Percentiles rank a stretch among this genome's conserved stretches.
Conservation (phyloP, 2,888 invertebrate genomes). For the Drosophila austrosaltans region DNA sequence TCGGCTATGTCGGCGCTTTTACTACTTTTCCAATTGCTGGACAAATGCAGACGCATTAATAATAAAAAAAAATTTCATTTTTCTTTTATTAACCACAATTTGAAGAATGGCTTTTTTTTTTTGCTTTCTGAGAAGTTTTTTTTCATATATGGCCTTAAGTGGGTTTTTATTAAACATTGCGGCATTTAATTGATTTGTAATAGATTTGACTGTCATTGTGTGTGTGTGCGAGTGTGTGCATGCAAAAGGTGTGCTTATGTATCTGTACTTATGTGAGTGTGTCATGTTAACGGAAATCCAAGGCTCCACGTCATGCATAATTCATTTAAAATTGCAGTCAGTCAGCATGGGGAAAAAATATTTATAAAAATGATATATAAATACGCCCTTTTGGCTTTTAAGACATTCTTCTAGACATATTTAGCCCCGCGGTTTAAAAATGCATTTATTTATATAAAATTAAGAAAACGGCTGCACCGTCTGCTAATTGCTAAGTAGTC, state of each 20-base stretch:
- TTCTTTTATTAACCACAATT: slow-evolving; percentile 53
- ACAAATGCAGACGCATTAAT: slow-evolving; percentile 56
- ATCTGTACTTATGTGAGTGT: slow-evolving; percentile 44
- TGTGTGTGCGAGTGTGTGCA: slow-evolving; percentile 22
- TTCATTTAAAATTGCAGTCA: slow-evolving; percentile 64
- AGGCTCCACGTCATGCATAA: slow-evolving; percentile 69
- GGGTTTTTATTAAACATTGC: slow-evolving; percentile 71
- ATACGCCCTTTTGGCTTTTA: slow-evolving; percentile 52
- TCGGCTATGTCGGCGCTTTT: slow-evolving; percentile 39
- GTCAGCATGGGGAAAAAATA: slow-evolving; percentile 33
- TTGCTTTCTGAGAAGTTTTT: slow-evolving; percentile 32
- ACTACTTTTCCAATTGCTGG: slow-evolving; percentile 62
- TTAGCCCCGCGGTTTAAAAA: slow-evolving; percentile 2
- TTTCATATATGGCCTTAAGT: slow-evolving; percentile 63
- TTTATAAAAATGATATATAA: slow-evolving; percentile 25
- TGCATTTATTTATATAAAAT: slow-evolving; percentile 26
- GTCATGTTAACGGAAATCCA: slow-evolving; percentile 72
- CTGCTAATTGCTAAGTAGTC: slow-evolving; percentile 35
- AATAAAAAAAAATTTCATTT: slow-evolving; percentile 44
- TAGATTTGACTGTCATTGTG: slow-evolving; percentile 48
- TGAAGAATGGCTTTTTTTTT: slow-evolving; percentile 16
- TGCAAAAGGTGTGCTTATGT: slow-evolving; percentile 57
- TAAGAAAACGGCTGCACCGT: not conserved
- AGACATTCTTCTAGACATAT: slow-evolving; percentile 18
- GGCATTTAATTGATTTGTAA: slow-evolving; percentile 77